Evolutionary conservation across 1,140 invertebrate genomes (phyloP), one percentile per base, ranked within the genome.

Genomic region (Megathymus violae): DNA sequence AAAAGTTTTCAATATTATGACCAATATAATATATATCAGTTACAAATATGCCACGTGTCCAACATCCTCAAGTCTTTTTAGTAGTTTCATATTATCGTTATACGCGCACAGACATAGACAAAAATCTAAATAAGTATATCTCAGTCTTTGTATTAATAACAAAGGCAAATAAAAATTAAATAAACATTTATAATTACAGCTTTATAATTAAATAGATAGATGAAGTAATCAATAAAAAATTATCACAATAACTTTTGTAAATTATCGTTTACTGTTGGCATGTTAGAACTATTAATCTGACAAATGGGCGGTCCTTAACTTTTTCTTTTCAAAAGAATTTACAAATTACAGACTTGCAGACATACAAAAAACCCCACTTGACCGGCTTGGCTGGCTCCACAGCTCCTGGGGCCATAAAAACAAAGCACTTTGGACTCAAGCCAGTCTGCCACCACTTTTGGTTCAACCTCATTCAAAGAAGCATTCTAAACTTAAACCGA

Each of bases 381-480:
- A 82, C 74, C 72, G 73, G 56, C 51, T 70, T 48, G 62, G 52
- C 66, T 64, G 65, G 69, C 73, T 78, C 62, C 74, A 62, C 64
- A 62, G 67, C 69, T 70, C 71, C 67, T 71, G 65, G 63, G 69
- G 73, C 72, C 74, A 88, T 79, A 86, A 86, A 88, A 88, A 82
- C 75, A 73, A 76, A 80, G 66, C 83, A 80, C 76, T 85, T 86
- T 88, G 83, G 83, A 82, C 71, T 73, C 54, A 68, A 85, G 82
- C 85, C 85, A 86, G 81, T 64, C 67, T 60, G 59, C 69, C 64
- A 60, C 69, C 70, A 78, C 75, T 79, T 73, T 69, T 58, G 67
- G 76, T 71, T 76, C 71, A 72, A 71, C 70, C 72, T 74, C 75
- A 78, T 85, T 82, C n/a, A n/a, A n/a, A n/a, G 76, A 87, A 76